Percentiles rank a stretch among this genome's conserved stretches.
phyloP scores from a whole-genome alignment of 2,797 vertebrate genomes.

The Crypturellus tataupa region DNA sequence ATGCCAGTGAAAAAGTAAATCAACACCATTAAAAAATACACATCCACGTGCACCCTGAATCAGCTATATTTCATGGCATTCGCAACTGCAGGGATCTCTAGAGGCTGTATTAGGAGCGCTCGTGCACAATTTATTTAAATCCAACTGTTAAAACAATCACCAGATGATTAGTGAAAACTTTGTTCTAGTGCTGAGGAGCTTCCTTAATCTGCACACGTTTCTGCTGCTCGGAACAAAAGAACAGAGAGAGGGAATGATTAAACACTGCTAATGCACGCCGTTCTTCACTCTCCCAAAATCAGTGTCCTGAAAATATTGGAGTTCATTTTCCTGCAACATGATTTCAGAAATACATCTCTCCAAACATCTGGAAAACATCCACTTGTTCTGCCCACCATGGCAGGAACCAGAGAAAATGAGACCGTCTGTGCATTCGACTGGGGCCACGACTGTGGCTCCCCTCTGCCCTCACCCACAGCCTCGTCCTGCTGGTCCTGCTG shows the following conservation, averaged over 20 bases:
- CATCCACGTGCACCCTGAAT: background rate
- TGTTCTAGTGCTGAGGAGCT: background rate
- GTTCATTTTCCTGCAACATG: background rate
- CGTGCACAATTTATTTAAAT: background rate
- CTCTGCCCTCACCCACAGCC: background rate
- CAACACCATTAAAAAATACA: too few relatives aligned
- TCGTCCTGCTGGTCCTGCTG: background rate
- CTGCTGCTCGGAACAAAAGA: background rate
- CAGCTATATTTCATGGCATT: background rate
- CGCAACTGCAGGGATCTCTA: background rate
- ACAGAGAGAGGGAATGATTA: background rate
- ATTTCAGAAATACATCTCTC: slow-evolving; percentile 36
- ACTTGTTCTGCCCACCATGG: slow-evolving; percentile 15
- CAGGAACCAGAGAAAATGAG: slow-evolving; percentile 15
- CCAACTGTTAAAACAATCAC: background rate
- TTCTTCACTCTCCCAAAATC: slow-evolving; percentile 8
- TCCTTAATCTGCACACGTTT: background rate
- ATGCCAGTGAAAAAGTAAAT: background rate
- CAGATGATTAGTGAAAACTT: background rate
- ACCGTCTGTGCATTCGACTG: background rate
- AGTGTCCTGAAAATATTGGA: background rate
- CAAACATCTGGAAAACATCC: slow-evolving; percentile 58
- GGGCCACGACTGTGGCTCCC: background rate
- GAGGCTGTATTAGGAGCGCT: background rate
- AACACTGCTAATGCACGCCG: background rate